Conservation (phyloP, 2,797 vertebrate species). For the Halcyon smyrnensis region DNA sequence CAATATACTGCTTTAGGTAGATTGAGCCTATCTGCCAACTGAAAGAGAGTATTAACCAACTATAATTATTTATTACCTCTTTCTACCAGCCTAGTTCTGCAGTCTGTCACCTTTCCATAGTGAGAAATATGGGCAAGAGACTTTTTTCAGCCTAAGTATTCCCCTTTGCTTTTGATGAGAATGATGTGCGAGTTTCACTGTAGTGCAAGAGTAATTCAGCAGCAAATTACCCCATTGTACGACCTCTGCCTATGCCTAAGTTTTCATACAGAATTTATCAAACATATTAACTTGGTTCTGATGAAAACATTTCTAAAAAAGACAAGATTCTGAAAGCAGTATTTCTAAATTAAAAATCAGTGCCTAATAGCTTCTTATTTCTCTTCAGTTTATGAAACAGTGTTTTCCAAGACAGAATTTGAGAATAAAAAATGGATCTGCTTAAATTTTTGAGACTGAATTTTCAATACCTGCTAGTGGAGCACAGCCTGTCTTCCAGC, state of each 20-base stretch:
- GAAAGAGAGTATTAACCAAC: not conserved
- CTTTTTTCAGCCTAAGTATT: not conserved
- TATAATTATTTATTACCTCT: not conserved
- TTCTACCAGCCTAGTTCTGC: not conserved
- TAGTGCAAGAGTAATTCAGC: not conserved
- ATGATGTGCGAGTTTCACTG: not conserved
- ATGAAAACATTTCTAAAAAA: not conserved
- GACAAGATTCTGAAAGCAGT: not conserved
- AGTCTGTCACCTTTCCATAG: not conserved
- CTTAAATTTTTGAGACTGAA: slow-evolving; percentile 48
- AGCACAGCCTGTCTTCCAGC: not conserved
- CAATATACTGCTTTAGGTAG: not conserved
- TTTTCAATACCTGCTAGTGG: slow-evolving; percentile 21
- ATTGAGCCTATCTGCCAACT: not conserved
- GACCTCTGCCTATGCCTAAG: not conserved
- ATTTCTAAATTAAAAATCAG: not conserved
- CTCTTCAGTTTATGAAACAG: slow-evolving; percentile 56
- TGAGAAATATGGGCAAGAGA: not conserved
- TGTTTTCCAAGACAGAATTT: slow-evolving; percentile 47
- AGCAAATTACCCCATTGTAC: not conserved
- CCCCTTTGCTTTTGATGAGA: not conserved
- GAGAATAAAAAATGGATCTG: slow-evolving; percentile 44
- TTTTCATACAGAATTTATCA: not conserved
- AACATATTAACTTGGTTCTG: not conserved
- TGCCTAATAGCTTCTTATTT: not conserved